Conservation (phyloP, 2,113 vertebrate species). For the Peromyscus polionotus region DNA sequence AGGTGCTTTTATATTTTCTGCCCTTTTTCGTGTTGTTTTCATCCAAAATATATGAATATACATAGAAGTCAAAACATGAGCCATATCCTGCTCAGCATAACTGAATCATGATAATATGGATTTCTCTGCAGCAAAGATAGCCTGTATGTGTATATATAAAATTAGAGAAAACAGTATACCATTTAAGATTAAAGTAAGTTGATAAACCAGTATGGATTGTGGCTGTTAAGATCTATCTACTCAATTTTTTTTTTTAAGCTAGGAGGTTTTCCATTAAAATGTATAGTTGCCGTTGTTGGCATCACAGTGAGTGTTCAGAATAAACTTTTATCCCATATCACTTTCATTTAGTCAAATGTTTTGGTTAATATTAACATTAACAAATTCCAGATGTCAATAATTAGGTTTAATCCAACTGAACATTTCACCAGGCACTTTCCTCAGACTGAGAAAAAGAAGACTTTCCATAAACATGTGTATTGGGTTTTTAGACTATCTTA, state of each 20-base stretch:
- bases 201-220: not conserved
- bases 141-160: not conserved
- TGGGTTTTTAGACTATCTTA: constrained; percentile 79
- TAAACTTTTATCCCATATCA: not conserved
- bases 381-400: constrained; percentile 81
- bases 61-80: not conserved
- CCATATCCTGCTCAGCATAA: not conserved
- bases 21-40: not conserved
- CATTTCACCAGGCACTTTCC: constrained; percentile 78
- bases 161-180: not conserved
- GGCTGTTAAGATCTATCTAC: not conserved
- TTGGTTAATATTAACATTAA: constrained; percentile 82
- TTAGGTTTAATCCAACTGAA: constrained; percentile 75
- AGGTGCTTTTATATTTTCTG: constrained; percentile 13
- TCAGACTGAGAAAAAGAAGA: constrained; percentile 69
- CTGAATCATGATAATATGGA: not conserved
- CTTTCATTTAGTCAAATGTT: constrained; percentile 63
- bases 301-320: constrained; percentile 4
- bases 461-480: constrained; percentile 75
- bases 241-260: not conserved
- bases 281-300: not conserved
- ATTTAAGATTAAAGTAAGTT: constrained; percentile 32
- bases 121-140: not conserved
- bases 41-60: not conserved
- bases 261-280: not conserved